phyloP scores from a whole-genome alignment of 2,888 invertebrate species.

The Troides oblongomaculatus region DNA sequence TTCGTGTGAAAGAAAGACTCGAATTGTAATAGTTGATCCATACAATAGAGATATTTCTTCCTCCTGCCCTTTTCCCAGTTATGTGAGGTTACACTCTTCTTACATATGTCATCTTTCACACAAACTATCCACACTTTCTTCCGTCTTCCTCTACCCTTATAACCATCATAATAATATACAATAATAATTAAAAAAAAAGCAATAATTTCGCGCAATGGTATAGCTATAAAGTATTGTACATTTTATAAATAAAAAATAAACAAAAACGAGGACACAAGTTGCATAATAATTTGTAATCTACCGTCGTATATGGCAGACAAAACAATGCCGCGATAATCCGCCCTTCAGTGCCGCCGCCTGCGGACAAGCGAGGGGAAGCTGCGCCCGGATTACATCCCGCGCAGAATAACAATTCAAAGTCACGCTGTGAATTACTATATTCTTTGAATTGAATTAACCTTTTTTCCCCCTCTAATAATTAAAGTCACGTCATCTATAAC shows the following conservation, averaged over 20 bases:
- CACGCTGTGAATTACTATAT: conserved; percentile 21
- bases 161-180: no score
- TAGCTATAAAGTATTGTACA: background rate
- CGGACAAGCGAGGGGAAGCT: conserved; percentile 27
- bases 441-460: conserved; percentile 8
- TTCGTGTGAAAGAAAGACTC: no score
- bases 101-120: no score
- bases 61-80: no score
- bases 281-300: conserved; percentile 25
- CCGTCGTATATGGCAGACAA: conserved; percentile 26
- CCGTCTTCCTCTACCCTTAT: no score
- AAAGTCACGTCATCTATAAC: background rate
- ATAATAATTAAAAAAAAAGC: no score
- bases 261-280: conserved; percentile 31
- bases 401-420: conserved; percentile 23
- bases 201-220: no score
- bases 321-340: conserved; percentile 32
- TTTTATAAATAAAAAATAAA: background rate
- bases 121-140: no score
- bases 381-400: conserved; percentile 21
- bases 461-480: conserved; percentile 3
- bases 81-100: no score
- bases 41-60: no score
- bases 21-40: no score
- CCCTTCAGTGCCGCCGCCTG: conserved; percentile 21